These are phyloP conservation scores for Macrotis lagotis DNA, from an alignment of 2,113 vertebrate species.

Conservation along the genomic window DNA sequence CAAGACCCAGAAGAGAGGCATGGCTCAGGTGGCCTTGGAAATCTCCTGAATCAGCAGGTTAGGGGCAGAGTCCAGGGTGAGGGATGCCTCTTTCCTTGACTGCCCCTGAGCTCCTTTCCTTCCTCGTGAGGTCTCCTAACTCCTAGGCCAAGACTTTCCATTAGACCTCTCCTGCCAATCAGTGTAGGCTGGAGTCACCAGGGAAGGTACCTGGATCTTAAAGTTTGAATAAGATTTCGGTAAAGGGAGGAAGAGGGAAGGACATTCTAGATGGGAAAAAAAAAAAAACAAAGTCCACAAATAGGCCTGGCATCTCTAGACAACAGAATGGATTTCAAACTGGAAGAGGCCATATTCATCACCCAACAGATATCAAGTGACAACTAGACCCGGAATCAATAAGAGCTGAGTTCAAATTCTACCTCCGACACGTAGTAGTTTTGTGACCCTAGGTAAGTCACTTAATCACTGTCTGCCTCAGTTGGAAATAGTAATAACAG, in stretches of 20 bases:
- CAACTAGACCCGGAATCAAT: too few species aligned
- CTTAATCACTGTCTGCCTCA: too few species aligned
- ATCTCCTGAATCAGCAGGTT: background rate
- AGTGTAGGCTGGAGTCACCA: background rate
- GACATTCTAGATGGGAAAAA: background rate
- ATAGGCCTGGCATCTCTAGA: too few species aligned
- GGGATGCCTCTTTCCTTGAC: background rate
- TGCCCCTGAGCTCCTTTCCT: background rate
- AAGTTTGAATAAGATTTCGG: background rate
- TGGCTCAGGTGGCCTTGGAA: background rate
- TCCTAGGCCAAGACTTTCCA: background rate
- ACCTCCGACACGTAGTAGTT: too few species aligned
- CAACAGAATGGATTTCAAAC: too few species aligned
- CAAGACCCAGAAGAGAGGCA: background rate
- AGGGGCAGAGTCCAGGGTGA: background rate
- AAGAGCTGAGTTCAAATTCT: too few species aligned
- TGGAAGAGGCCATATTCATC: too few species aligned
- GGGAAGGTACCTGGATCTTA: background rate
- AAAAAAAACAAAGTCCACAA: background rate
- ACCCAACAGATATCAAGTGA: too few species aligned
- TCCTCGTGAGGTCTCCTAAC: slow-evolving; percentile 2
- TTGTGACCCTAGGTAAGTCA: too few species aligned
- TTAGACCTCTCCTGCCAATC: background rate
- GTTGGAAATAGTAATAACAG: too few species aligned
- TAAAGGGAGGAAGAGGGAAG: background rate